Evolutionary conservation across 2,113 vertebrate genomes (phyloP).

Genomic region (Leptodactylus fuscus): DNA sequence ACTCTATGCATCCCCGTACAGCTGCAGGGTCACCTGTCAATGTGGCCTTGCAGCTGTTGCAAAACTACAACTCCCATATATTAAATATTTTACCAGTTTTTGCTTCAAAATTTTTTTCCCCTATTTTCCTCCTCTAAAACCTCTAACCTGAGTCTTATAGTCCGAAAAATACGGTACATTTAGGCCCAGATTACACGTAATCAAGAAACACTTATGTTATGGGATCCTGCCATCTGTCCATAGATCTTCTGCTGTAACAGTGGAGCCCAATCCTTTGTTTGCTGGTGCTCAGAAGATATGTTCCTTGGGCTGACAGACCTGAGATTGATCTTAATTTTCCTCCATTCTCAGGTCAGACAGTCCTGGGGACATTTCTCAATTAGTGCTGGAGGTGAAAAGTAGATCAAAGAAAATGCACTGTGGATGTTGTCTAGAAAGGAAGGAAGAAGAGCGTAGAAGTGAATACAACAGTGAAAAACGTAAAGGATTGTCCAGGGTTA

Average conservation of each 20-base stretch:
- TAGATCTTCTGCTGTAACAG: not conserved
- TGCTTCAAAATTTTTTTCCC: too few species aligned
- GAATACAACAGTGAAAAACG: not conserved
- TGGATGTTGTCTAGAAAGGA: not conserved
- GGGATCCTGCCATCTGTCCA: not conserved
- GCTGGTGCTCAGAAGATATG: slow-evolving; percentile 67
- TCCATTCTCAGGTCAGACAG: slow-evolving; percentile 97
- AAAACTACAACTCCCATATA: too few species aligned
- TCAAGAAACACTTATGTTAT: not conserved
- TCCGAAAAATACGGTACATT: too few species aligned
- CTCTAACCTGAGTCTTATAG: too few species aligned
- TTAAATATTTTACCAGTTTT: too few species aligned
- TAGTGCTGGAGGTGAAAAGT: not conserved
- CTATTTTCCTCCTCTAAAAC: too few species aligned
- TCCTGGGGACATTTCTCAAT: slow-evolving; percentile 82
- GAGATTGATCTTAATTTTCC: slow-evolving; percentile 85
- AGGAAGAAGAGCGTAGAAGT: not conserved
- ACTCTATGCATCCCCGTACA: too few species aligned
- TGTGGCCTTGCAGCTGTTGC: too few species aligned
- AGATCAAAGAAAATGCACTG: not conserved
- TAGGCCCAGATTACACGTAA: not conserved
- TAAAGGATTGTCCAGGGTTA: not conserved
- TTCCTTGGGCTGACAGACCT: slow-evolving; percentile 96
- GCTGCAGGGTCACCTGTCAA: too few species aligned
- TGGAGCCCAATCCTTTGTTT: not conserved